These are phyloP conservation scores for Indicator maculatus DNA, from an alignment of 2,113 vertebrate genomes.

Conservation along the genomic window DNA sequence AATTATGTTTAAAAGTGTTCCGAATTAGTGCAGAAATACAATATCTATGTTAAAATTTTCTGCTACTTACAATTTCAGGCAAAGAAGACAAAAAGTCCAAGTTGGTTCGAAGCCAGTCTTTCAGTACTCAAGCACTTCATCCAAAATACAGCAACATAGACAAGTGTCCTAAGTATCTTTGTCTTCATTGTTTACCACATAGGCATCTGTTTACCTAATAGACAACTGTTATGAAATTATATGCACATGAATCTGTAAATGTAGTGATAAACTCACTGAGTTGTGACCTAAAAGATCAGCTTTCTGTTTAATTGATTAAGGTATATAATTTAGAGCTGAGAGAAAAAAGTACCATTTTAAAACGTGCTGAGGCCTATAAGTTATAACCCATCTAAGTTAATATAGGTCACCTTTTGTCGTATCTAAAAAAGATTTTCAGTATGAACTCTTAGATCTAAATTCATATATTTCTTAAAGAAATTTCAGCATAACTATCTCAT, in stretches of 20 bases:
- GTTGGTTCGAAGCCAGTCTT: constrained; percentile 91
- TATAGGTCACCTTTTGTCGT: not conserved
- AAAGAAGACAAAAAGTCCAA: constrained; percentile 94
- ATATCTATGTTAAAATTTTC: not conserved
- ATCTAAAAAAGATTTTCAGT: not conserved
- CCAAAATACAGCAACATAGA: constrained; percentile 87
- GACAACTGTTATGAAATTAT: not conserved
- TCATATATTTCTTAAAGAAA: not conserved
- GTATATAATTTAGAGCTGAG: not conserved
- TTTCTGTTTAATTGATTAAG: not conserved
- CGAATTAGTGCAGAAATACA: not conserved
- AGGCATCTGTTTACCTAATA: not conserved
- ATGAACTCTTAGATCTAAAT: not conserved
- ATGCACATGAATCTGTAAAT: not conserved
- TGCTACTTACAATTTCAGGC: constrained; percentile 73
- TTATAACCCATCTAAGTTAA: not conserved
- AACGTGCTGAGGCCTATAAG: not conserved
- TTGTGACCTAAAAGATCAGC: not conserved
- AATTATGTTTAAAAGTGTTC: not conserved
- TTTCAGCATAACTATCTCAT: not conserved
- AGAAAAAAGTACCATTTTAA: not conserved
- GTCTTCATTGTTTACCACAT: constrained; percentile 8
- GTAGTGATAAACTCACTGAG: not conserved
- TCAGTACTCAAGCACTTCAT: constrained; percentile 88
- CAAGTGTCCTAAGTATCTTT: constrained; percentile 82